Percentiles rank a stretch among this genome's conserved stretches.
These are phyloP conservation scores for Epinephelus malabaricus DNA, from an alignment of 2,797 vertebrate species.

Conservation along the genomic window DNA sequence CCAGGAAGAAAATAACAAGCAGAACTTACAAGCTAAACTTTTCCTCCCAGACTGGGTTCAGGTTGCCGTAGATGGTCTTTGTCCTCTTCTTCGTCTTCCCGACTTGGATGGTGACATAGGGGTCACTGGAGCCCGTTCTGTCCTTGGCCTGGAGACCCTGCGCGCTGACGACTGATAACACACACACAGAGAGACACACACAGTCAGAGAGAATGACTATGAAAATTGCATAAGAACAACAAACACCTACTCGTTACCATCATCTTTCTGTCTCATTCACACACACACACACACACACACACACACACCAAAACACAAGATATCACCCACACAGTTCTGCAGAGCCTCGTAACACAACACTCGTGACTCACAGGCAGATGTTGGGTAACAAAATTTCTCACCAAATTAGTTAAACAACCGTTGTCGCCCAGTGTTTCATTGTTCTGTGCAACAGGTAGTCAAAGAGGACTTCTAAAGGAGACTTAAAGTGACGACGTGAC, in stretches of 20 bases:
- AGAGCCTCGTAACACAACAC: conserved; percentile 60
- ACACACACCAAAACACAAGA: conserved; percentile 28
- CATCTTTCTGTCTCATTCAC: conserved; percentile 45
- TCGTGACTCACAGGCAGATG: conserved; percentile 68
- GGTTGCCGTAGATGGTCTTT: conserved; percentile 97
- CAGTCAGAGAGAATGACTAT: conserved; percentile 11
- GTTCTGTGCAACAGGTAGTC: conserved; percentile 6
- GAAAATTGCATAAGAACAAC: conserved; percentile 76
- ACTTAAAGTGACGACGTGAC: neutral
- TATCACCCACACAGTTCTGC: conserved; percentile 68
- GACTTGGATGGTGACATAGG: conserved; percentile 97
- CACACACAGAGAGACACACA: conserved; percentile 36
- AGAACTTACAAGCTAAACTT: conserved; percentile 95
- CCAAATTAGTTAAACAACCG: conserved; percentile 8
- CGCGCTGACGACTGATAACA: conserved; percentile 91
- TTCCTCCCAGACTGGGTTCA: conserved; percentile 98
- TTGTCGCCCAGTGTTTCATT: neutral
- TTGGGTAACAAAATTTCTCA: conserved; percentile 40
- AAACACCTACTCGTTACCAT: conserved; percentile 66
- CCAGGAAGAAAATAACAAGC: neutral
- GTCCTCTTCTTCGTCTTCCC: conserved; percentile 98
- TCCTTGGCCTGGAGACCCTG: conserved; percentile 99
- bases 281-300: conserved; percentile 38
- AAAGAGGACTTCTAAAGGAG: neutral
- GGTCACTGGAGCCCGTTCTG: conserved; percentile 97